These are phyloP conservation scores for Choristoneura fumiferana DNA, from an alignment of 1,140 invertebrate genomes.

Conservation along the genomic window DNA sequence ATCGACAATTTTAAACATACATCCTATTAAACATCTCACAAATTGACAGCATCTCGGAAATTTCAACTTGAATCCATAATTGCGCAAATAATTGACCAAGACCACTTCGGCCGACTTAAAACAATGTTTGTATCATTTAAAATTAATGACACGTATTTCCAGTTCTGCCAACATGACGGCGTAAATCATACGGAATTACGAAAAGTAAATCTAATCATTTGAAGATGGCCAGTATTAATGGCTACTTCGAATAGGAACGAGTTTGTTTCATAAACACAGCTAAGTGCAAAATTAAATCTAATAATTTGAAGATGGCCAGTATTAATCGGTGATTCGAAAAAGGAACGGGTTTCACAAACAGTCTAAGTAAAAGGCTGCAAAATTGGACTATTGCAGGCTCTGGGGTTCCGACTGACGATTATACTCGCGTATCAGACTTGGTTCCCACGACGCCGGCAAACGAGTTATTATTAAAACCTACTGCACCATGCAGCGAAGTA, in stretches of 20 bases:
- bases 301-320: constrained; percentile 47
- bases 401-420: constrained; percentile 71
- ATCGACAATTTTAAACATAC: too few species aligned
- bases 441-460: constrained; percentile 74
- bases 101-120: too few species aligned
- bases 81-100: too few species aligned
- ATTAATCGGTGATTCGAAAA: constrained; percentile 4
- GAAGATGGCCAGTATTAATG: constrained; percentile 41
- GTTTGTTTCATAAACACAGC: background rate
- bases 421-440: constrained; percentile 72
- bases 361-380: constrained; percentile 75
- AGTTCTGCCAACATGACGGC: too few species aligned
- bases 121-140: too few species aligned
- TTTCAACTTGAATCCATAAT: too few species aligned
- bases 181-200: too few species aligned
- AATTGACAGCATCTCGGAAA: too few species aligned
- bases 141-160: too few species aligned
- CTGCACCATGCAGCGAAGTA: constrained; percentile 31
- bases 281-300: constrained; percentile 23
- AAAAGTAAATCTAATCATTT: constrained; percentile 29
- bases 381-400: constrained; percentile 74
- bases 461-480: constrained; percentile 76
- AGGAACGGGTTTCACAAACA: constrained; percentile 39
- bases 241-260: background rate
- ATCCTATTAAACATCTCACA: too few species aligned